Evolutionary conservation across 2,888 invertebrate genomes (phyloP).

Genomic region (Cataglyphis rosenhaueri): DNA sequence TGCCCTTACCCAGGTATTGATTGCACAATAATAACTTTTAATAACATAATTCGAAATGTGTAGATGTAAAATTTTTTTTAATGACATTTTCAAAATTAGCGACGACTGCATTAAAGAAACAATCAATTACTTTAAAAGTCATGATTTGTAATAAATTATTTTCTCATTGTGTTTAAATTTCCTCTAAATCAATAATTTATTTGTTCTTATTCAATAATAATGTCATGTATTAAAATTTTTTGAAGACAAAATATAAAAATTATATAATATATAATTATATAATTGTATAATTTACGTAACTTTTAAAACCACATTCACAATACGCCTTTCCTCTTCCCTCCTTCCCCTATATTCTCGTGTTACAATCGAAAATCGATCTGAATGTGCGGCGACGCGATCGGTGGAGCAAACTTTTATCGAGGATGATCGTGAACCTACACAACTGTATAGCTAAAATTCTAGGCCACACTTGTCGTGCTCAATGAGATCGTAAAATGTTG

Average conservation of each 20-base stretch:
- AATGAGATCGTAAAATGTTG: constrained; percentile 54
- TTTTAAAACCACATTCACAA: neutral
- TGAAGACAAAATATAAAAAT: neutral
- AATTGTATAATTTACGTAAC: too few relatives aligned
- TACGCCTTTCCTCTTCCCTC: too few relatives aligned
- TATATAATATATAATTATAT: neutral
- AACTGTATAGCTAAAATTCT: constrained; percentile 56
- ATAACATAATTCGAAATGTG: neutral
- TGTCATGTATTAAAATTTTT: neutral
- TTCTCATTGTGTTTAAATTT: neutral
- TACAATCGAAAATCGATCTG: constrained; percentile 29
- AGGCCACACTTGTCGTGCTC: constrained; percentile 57
- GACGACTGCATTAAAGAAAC: neutral
- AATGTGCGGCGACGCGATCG: constrained; percentile 17
- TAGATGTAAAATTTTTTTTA: neutral
- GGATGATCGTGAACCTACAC: constrained; percentile 62
- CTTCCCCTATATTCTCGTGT: neutral
- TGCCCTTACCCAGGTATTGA: neutral
- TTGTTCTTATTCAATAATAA: neutral
- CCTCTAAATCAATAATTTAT: neutral
- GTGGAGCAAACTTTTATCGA: constrained; percentile 58
- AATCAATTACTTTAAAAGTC: neutral
- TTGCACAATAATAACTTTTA: neutral
- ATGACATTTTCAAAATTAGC: neutral
- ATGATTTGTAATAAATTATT: neutral